phyloP scores from a whole-genome alignment of 2,888 invertebrate genomes.

The Nasonovia ribisnigri region DNA sequence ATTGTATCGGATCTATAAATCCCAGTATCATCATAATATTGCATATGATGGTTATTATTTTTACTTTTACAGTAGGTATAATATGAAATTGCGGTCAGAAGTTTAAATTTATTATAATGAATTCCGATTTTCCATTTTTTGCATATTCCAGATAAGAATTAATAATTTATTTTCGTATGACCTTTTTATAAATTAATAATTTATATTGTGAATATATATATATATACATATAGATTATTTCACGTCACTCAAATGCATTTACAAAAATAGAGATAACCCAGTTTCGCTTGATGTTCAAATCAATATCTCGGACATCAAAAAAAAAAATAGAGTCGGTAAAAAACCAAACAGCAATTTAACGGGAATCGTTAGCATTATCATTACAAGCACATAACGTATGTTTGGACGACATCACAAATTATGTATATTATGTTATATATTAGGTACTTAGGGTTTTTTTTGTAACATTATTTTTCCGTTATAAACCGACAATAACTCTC shows the following conservation, averaged over 20 bases:
- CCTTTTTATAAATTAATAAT: neutral
- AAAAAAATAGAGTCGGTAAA: neutral
- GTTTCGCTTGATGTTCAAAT: neutral
- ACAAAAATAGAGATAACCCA: neutral
- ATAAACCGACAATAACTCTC: neutral
- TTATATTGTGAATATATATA: constrained; percentile 32
- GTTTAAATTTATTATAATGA: constrained; percentile 4
- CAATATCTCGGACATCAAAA: neutral
- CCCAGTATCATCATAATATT: neutral
- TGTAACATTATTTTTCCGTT: too few species aligned
- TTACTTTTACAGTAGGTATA: neutral
- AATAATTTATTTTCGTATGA: too few species aligned
- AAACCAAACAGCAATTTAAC: neutral
- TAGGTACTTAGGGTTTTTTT: too few species aligned
- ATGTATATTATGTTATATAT: neutral
- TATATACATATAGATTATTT: too few species aligned
- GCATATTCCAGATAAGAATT: neutral
- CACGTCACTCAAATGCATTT: neutral
- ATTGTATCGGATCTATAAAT: neutral
- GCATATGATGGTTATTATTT: neutral
- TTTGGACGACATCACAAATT: neutral
- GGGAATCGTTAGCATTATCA: neutral
- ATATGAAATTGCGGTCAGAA: neutral
- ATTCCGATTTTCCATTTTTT: neutral
- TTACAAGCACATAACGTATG: neutral